Base-by-base conservation (phyloP, 2,113 vertebrate genomes). In the Amphilophus citrinellus region DNA sequence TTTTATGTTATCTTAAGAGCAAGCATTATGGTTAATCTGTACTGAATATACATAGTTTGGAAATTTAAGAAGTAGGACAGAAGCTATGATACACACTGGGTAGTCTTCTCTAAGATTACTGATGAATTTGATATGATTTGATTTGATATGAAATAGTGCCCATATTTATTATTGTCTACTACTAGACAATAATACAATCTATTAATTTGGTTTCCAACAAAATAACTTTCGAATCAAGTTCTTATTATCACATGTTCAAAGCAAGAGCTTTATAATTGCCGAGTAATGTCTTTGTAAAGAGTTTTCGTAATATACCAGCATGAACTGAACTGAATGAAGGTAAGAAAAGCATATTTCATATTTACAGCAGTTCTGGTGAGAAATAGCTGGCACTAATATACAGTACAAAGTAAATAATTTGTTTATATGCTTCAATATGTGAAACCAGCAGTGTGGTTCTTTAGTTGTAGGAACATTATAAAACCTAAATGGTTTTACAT, bases 351-450 rank as follows among this genome's bases (percentile, higher is more conserved):
- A 79, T 0, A 65, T 84, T 61, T 53, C 30, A 78, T 11, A 78
- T 66, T 39, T 77, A 32, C 22, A 35, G 24, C 22, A 76, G n/a
- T 62, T 79, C 37, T 68, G 37, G 35, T 76, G 22, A 62, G 77
- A 86, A 84, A 47, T 32, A 17, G 18, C 76, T 83, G 66, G 65
- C 20, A 47, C 39, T 22, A 27, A 71, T 65, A 81, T 35, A 35
- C 35, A 35, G 35, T 76, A 58, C 79, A 71, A 76, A 84, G 15
- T 20, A 84, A 65, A 50, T 80, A 17, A 84, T 87, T 84, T 53
- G 60, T 81, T 82, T 86, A 88, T 82, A 35, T 47, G 22, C 18
- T 87, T 80, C 14, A 27, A 47, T 22, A 47, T 83, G 76, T n/a
- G 30, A 76, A 87, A 79, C 73, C 77, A 58, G 60, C 71, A 32